A percentile compares a stretch with the other conserved stretches of the same genome.
phyloP scores from a whole-genome alignment of 2,888 invertebrate species.

The Dynastes tityus region DNA sequence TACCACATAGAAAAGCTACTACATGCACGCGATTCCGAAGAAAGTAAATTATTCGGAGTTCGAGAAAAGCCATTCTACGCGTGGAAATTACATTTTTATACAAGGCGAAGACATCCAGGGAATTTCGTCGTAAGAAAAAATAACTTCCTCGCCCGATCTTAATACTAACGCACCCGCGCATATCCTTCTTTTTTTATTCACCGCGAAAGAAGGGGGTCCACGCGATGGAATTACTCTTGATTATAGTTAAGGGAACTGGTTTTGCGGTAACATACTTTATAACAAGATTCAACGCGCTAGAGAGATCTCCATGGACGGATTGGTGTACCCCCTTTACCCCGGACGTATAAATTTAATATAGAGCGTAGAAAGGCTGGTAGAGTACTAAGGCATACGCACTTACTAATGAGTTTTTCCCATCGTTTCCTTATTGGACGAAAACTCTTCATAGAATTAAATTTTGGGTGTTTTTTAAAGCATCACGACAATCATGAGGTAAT shows the following conservation, averaged over 20 bases:
- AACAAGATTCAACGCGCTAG: constrained; percentile 13
- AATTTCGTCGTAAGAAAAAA: neutral
- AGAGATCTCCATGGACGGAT: neutral
- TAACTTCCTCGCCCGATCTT: constrained; percentile 16
- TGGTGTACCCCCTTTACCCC: neutral
- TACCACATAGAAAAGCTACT: constrained; percentile 17
- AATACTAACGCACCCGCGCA: constrained; percentile 9
- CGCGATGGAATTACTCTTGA: constrained; percentile 16
- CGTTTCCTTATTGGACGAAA: no score
- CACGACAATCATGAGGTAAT: no score
- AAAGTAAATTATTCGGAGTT: constrained; percentile 31
- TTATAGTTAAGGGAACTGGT: constrained; percentile 19
- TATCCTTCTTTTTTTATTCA: neutral
- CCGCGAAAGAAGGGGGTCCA: neutral
- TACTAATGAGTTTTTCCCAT: no score
- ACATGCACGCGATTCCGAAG: constrained; percentile 13
- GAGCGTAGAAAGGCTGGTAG: neutral
- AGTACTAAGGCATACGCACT: no score
- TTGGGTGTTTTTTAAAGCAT: no score
- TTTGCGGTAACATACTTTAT: constrained; percentile 24
- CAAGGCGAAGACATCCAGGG: constrained; percentile 23
- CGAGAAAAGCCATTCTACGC: constrained; percentile 25
- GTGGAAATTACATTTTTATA: constrained; percentile 43
- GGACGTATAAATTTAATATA: constrained; percentile 17
- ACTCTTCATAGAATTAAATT: no score